Base-by-base conservation (phyloP, 2,888 invertebrate species). In the Sphaerophoria taeniata region DNA sequence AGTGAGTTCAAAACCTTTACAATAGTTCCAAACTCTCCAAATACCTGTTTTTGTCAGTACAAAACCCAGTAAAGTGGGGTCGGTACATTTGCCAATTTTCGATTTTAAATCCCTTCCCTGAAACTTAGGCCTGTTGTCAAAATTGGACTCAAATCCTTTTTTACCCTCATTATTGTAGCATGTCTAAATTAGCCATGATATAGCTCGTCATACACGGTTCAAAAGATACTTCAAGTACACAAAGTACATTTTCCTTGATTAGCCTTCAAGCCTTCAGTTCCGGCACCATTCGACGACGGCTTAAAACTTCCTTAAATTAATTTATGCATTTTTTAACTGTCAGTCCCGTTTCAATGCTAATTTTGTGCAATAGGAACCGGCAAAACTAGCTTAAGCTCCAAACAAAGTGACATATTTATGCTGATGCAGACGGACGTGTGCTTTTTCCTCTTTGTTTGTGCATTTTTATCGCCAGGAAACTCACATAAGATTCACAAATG, bases 401-500 rank as follows among this genome's bases (percentile, higher is more conserved):
- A 33, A 4, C 14, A 55, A 14, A 4, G n/a, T 31, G 6, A 45
- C n/a, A 24, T n/a, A 36, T 14, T 14, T 6, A 45, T 12, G 24
- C 43, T 6, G 24, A 60, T 56, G 1, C 7, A n/a, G 33, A 45
- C n/a, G 45, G 36, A 43, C 11, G 9, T 53, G 39, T 53, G n/a
- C 53, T 31, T 65, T 65, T 36, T 43, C 43, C 53, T 31, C 34
- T 65, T 53, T 39, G 51, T 67, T 67, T 53, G 39, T 67, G 34
- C 39, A 53, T 60, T 79, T 69, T 61, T 74, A 69, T 65, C 65
- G 45, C 45, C 58, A 47, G 58, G 63, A 80, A 70, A 58, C 45
- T 75, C 47, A 65, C 56, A 71, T 76, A 63, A 76, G 76, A 75
- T 60, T 70, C 71, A 53, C 65, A 72, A 76, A 76, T 76, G 71